These are phyloP conservation scores for Rhinolophus sinicus DNA, from an alignment of 2,113 vertebrate species.

Conservation along the genomic window DNA sequence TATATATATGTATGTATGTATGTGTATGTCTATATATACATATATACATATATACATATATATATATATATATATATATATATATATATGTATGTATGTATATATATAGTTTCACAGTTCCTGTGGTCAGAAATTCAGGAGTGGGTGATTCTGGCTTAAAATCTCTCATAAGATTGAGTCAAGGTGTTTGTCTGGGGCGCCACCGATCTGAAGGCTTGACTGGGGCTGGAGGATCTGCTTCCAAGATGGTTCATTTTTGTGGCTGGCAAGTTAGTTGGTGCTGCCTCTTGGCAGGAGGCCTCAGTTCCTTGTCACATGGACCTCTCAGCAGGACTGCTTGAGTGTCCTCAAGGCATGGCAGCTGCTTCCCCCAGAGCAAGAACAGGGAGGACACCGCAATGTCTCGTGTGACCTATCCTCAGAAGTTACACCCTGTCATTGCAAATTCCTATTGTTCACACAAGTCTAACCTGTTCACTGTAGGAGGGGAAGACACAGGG, in stretches of 20 bases:
- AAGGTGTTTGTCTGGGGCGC: not conserved
- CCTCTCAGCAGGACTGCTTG: not conserved
- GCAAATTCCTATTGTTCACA: not conserved
- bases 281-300: not conserved
- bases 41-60: too few species aligned
- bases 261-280: not conserved
- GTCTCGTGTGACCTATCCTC: not conserved
- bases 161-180: too few species aligned
- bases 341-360: not conserved
- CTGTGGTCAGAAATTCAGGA: not conserved
- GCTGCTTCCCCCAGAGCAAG: not conserved
- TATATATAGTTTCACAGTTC: not conserved
- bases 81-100: too few species aligned
- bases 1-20: too few species aligned
- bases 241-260: accelerated
- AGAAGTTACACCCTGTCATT: not conserved
- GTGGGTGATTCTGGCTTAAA: not conserved
- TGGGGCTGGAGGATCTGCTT: not conserved
- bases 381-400: not conserved
- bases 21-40: too few species aligned
- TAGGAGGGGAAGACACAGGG: not conserved
- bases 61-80: too few species aligned
- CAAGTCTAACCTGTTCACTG: accelerated
- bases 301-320: not conserved
- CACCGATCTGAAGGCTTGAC: not conserved